Base-by-base conservation (phyloP, 2,888 invertebrate species). In the Lymantria dispar region DNA sequence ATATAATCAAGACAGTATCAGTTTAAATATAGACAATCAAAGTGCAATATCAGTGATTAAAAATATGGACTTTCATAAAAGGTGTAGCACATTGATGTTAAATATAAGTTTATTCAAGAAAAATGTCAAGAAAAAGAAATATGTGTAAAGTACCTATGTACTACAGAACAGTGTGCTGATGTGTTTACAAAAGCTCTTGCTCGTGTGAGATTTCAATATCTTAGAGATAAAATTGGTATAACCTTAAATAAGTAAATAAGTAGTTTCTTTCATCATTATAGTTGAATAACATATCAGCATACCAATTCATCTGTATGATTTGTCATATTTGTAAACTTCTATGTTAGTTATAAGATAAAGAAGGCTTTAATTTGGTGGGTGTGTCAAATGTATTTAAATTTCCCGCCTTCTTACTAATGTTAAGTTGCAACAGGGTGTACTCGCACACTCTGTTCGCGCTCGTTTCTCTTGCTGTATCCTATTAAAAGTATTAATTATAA, bases 11-110 rank as follows among this genome's bases (percentile, higher is more conserved):
- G 14, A 43, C 30, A 36, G 15, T 37, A 31, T 48, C 12, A 22
- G 42, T 37, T 42, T 48, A 8, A 43, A 43, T 36, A 22, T 43
- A 14, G 48, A 46, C 36, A 49, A 55, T 48, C 46, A 47, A 47
- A 47, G 47, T 47, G 47, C 47, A 36, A 47, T 36, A 50, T 51
- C 38, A 13, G 42, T 47, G 36, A 47, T 47, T 36, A 47, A 47
- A 42, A 47, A 43, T 43, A 12, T 30, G 11, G 43, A 43, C 30
- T 44, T 38, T 38, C 38, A 38, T 38, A 38, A 52, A 54, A 49
- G 50, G 12, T 58, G 50, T 48, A 52, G 49, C 52, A 55, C 39
- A 57, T 57, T 33, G 55, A 55, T 30, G 42, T 52, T 14, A 54
- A 48, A 47, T 48, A 48, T 48, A 45, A 50, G 12, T 58, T 54